These are phyloP conservation scores for Phlogophora meticulosa DNA, from an alignment of 2,888 invertebrate genomes.

Conservation along the genomic window DNA sequence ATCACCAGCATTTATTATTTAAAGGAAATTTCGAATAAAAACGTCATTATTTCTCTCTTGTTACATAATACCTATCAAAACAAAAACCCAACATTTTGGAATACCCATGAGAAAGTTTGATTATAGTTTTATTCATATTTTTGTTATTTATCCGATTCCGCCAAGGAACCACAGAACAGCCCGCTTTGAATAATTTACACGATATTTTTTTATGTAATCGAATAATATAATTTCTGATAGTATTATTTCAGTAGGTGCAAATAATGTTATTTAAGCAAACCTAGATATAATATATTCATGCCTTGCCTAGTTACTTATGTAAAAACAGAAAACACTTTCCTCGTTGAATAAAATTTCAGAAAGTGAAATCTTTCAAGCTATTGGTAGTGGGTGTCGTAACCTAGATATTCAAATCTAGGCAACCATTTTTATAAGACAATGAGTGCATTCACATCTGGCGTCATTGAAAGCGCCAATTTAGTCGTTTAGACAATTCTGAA, in stretches of 20 bases:
- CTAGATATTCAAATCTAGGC: constrained; percentile 43
- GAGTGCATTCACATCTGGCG: constrained; percentile 34
- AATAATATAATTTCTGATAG: neutral
- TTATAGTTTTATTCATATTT: constrained; percentile 14
- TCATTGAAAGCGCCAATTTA: constrained; percentile 31
- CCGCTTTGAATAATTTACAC: constrained; percentile 6
- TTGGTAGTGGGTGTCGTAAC: constrained; percentile 21
- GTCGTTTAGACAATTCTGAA: constrained; percentile 10
- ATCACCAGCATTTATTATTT: neutral
- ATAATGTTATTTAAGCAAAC: neutral
- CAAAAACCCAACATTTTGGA: constrained; percentile 14
- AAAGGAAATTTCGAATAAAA: constrained; percentile 5
- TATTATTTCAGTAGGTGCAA: constrained; percentile 4
- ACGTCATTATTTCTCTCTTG: constrained; percentile 3
- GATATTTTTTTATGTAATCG: neutral
- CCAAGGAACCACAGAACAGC: constrained; percentile 1
- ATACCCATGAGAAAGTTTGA: constrained; percentile 23
- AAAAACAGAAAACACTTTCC: constrained; percentile 21
- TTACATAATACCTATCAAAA: constrained; percentile 21
- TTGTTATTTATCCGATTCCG: constrained; percentile 4
- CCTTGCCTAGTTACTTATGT: neutral
- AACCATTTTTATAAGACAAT: constrained; percentile 27
- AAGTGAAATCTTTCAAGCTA: constrained; percentile 30
- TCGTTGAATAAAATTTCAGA: constrained; percentile 27
- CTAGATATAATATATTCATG: neutral